phyloP scores from a whole-genome alignment of 2,113 vertebrate species.

The Agelaius phoeniceus region DNA sequence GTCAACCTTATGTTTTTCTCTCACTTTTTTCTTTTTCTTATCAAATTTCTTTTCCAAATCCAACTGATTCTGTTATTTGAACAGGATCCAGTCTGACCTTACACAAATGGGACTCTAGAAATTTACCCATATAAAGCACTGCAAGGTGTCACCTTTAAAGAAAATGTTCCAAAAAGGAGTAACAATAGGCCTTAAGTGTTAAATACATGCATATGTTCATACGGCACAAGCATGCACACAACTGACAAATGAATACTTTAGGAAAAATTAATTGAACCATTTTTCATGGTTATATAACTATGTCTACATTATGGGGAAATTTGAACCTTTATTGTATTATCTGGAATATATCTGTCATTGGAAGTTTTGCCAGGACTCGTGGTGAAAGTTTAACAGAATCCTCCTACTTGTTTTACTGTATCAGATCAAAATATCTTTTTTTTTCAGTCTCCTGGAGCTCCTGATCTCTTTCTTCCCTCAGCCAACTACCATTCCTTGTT shows the following conservation, averaged over 20 bases:
- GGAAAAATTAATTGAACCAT: background rate
- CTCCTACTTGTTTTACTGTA: background rate
- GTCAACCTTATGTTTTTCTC: background rate
- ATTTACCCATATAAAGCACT: background rate
- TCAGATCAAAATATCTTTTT: background rate
- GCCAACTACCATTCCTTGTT: background rate
- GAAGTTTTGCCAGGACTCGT: constrained; percentile 7
- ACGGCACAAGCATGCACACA: background rate
- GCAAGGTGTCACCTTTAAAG: background rate
- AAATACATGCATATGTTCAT: background rate
- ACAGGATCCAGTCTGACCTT: background rate
- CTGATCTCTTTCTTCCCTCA: background rate
- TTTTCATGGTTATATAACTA: background rate
- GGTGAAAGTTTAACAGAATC: constrained; percentile 2
- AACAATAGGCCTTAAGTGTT: background rate
- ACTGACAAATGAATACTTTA: background rate
- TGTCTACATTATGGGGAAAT: constrained; percentile 17
- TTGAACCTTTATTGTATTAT: constrained; percentile 20
- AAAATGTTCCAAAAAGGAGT: background rate
- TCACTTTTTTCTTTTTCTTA: background rate
- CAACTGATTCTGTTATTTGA: background rate
- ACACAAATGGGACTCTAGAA: background rate
- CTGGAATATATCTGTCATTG: constrained; percentile 41
- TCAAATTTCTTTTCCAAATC: background rate
- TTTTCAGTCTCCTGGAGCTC: background rate